Evolutionary conservation across 2,113 vertebrate species (phyloP), one percentile per base, ranked within the genome.

Genomic region (Xenus cinereus): DNA sequence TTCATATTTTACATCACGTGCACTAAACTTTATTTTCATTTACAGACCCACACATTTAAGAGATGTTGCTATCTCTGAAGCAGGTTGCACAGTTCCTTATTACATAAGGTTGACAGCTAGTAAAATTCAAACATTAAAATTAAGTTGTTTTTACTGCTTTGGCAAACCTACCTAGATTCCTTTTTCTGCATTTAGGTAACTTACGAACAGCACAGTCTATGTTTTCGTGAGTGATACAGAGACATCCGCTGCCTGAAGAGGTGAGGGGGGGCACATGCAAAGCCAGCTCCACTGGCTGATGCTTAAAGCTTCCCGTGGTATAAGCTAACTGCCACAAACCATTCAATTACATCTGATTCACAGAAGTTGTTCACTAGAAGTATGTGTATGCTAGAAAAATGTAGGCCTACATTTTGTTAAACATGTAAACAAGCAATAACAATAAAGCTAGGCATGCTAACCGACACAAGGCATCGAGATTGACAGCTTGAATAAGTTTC

Each of bases 401-500:
- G 66, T 33, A 73, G 53, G 56, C 50, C 66, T 82, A 57, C n/a
- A 62, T 91, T 87, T 87, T 59, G 41, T 79, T 95, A 91, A 94
- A 69, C 67, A 62, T 46, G 69, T 64, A 94, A 93, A 76, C 69
- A 95, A 84, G 73, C 69, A 95, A 24, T 62, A 92, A 95, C 50
- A 89, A 66, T 73, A 83, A 77, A 94, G 57, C 80, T 72, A 81
- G 57, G 91, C 89, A 50, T 51, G 89, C 62, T 96, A 96, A 95
- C 96, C 51, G 59, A 96, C 95, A 97, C 84, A 93, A 98, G 95
- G 68, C 95, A 92, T 92, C 1, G 66, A 85, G 94, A 86, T 43
- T 96, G 97, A 96, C 97, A 97, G 96, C 50, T 97, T 97, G 89
- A 95, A 84, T 97, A 97, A 96, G 95, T 96, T 97, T 97, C 94